Evolutionary conservation across 2,888 invertebrate species (phyloP).

Genomic region (Drosophila mettleri): DNA sequence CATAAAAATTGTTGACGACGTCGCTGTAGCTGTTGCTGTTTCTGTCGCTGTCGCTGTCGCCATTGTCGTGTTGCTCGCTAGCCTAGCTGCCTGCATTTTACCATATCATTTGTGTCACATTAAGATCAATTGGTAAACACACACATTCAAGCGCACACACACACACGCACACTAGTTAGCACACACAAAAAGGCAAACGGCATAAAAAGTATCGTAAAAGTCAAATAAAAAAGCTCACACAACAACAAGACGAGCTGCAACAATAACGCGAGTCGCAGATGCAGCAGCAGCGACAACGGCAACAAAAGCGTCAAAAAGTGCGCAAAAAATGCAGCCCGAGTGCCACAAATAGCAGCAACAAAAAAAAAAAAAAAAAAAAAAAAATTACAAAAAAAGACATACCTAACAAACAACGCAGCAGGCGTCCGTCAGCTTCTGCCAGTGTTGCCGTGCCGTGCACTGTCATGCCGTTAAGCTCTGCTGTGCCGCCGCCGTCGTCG

Average conservation of each 20-base stretch:
- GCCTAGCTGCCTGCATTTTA: slow-evolving; percentile 71
- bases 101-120: slow-evolving; percentile 84
- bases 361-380: background rate
- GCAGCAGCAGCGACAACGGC: slow-evolving; percentile 44
- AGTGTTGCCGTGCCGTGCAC: slow-evolving; percentile 64
- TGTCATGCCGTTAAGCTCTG: slow-evolving; percentile 45
- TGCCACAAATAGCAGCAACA: slow-evolving; percentile 55
- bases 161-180: slow-evolving; percentile 14
- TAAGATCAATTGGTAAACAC: slow-evolving; percentile 84
- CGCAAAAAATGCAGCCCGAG: slow-evolving; percentile 66
- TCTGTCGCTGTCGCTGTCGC: slow-evolving; percentile 35
- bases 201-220: slow-evolving; percentile 76
- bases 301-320: slow-evolving; percentile 75
- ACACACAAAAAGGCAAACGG: slow-evolving; percentile 71
- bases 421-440: slow-evolving; percentile 59
- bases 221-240: slow-evolving; percentile 67
- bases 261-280: slow-evolving; percentile 43
- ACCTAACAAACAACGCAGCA: slow-evolving; percentile 54
- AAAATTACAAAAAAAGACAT: slow-evolving; percentile 21
- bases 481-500: slow-evolving; percentile 43
- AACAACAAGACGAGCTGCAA: slow-evolving; percentile 45
- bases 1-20: slow-evolving; percentile 70
- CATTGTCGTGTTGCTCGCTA: slow-evolving; percentile 65
- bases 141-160: slow-evolving; percentile 38
- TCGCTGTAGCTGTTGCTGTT: slow-evolving; percentile 38